A percentile compares a stretch with the other conserved stretches of the same genome.
Evolutionary conservation across 2,113 vertebrate species (phyloP).

Genomic region (Malurus melanocephalus): DNA sequence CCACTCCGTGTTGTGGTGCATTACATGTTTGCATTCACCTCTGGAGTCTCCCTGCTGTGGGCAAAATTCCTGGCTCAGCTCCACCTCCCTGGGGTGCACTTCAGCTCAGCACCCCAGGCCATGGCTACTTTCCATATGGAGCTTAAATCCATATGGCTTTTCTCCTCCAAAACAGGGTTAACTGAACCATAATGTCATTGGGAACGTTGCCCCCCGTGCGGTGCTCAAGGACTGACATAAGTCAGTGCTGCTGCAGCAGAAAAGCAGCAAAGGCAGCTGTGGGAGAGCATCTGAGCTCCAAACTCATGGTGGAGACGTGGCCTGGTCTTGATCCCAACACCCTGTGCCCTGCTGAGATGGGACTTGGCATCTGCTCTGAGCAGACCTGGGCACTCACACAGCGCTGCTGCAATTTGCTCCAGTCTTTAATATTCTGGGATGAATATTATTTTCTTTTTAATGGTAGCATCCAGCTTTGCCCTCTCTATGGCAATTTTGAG

Average conservation of each 20-base stretch:
- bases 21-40: neutral
- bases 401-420: neutral
- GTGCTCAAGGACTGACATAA: neutral
- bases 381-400: neutral
- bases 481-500: neutral
- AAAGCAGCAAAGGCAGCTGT: neutral
- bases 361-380: neutral
- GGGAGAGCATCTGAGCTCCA: neutral
- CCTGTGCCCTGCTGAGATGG: neutral
- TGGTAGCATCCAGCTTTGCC: neutral
- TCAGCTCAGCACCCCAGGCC: neutral
- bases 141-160: neutral
- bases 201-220: neutral
- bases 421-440: neutral
- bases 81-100: neutral
- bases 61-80: neutral
- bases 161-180: neutral
- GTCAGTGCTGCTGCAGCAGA: neutral
- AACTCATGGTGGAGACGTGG: neutral
- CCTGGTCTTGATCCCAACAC: neutral
- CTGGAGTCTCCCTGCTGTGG: neutral
- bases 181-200: neutral
- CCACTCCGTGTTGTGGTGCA: neutral
- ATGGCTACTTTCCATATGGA: neutral
- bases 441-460: neutral